Percentiles rank a stretch among this genome's conserved stretches.
Conservation (phyloP, 2,113 vertebrate genomes). For the Sardina pilchardus region DNA sequence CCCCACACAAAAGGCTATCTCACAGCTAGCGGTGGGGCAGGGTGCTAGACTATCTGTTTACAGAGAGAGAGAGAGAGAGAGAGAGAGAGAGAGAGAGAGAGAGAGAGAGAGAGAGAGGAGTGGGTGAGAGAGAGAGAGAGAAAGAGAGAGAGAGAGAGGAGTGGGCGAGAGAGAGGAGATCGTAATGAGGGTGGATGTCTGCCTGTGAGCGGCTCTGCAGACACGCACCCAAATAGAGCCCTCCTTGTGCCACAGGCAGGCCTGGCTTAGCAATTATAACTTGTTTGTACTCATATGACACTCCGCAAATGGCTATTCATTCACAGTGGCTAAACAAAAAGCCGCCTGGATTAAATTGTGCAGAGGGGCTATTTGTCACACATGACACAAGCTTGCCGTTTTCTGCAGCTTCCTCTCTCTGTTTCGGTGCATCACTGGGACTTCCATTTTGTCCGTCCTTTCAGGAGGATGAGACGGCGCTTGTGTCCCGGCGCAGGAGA, state of each 20-base stretch:
- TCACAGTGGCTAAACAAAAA: slow-evolving; percentile 32
- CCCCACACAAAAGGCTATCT: neutral
- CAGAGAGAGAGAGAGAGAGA: neutral
- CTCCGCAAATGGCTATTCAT: slow-evolving; percentile 35
- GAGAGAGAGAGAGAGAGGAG: neutral
- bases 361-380: slow-evolving; percentile 38
- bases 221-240: slow-evolving; percentile 22
- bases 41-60: neutral
- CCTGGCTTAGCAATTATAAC: slow-evolving; percentile 30
- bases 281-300: slow-evolving; percentile 44
- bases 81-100: neutral
- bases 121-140: neutral
- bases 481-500: neutral
- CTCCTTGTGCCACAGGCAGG: slow-evolving; percentile 24
- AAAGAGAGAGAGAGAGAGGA: neutral
- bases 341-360: slow-evolving; percentile 32
- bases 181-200: slow-evolving; percentile 22
- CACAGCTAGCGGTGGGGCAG: neutral
- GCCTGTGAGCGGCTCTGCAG: slow-evolving; percentile 1
- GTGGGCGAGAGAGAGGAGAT: neutral
- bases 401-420: neutral
- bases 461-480: neutral
- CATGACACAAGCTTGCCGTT: slow-evolving; percentile 19
- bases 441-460: neutral
- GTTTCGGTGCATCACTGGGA: neutral